These are phyloP conservation scores for Stegostoma tigrinum DNA, from an alignment of 2,113 vertebrate genomes.

Conservation along the genomic window DNA sequence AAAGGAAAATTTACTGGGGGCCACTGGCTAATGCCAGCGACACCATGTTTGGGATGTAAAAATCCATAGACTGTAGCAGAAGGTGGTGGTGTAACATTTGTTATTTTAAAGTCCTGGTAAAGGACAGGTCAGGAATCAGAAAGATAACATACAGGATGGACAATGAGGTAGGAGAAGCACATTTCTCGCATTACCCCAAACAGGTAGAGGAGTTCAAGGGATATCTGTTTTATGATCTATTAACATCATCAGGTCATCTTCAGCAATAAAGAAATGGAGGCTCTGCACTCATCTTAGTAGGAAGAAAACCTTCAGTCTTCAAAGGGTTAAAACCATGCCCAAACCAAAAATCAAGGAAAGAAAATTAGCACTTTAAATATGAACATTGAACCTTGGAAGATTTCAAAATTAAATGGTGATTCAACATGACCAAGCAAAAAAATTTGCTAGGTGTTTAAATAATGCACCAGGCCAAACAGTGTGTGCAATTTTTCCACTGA, in stretches of 20 bases:
- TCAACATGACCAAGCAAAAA: background rate
- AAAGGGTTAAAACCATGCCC: background rate
- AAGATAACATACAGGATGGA: background rate
- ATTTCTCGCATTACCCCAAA: background rate
- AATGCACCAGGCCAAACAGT: background rate
- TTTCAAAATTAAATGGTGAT: background rate
- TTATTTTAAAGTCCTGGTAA: background rate
- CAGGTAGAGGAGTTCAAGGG: background rate
- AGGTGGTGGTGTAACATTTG: background rate
- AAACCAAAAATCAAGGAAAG: background rate
- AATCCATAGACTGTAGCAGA: background rate
- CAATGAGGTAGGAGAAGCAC: background rate
- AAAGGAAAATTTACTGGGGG: background rate
- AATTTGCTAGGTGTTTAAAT: background rate
- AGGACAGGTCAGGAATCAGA: background rate
- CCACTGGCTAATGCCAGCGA: background rate
- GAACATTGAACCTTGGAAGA: background rate
- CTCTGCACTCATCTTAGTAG: background rate
- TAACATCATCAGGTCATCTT: background rate
- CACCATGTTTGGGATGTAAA: background rate
- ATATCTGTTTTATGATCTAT: background rate
- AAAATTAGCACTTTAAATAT: background rate
- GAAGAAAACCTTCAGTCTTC: background rate
- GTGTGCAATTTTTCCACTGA: background rate
- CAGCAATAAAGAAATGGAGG: background rate